Conservation (phyloP, 1,140 invertebrate genomes). For the Lerema accius region DNA sequence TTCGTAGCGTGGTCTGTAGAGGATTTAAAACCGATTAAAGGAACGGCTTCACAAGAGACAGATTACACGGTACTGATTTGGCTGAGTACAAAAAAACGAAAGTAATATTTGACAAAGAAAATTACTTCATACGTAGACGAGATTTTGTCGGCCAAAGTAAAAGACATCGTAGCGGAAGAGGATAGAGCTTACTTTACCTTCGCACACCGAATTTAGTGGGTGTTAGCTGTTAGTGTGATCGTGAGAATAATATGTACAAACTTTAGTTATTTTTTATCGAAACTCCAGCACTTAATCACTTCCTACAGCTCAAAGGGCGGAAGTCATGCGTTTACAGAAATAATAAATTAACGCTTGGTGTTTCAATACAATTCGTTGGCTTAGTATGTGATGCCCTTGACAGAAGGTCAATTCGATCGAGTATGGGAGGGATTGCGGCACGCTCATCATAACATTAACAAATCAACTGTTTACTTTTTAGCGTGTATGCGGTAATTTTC, state of each 20-base stretch:
- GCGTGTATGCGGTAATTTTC: constrained; percentile 65
- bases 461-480: constrained; percentile 61
- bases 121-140: constrained; percentile 4
- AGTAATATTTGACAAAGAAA: constrained; percentile 2
- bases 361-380: constrained; percentile 63
- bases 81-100: constrained; percentile 27
- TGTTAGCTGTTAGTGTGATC: constrained; percentile 57
- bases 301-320: constrained; percentile 77
- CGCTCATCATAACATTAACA: constrained; percentile 53
- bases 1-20: constrained; percentile 39
- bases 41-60: background rate
- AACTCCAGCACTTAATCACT: constrained; percentile 75
- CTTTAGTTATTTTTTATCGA: constrained; percentile 74
- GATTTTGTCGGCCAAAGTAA: background rate
- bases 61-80: background rate
- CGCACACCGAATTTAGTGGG: constrained; percentile 52
- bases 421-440: constrained; percentile 61
- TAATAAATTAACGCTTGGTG: constrained; percentile 74
- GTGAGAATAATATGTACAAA: constrained; percentile 71
- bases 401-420: constrained; percentile 63
- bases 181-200: constrained; percentile 45
- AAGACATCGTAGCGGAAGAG: constrained; percentile 4
- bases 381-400: constrained; percentile 58
- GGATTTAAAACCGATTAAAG: constrained; percentile 30
- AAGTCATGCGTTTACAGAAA: constrained; percentile 77